Evolutionary conservation across 2,797 vertebrate genomes (phyloP), one percentile per base, ranked within the genome.

Genomic region (Nyctibius grandis): DNA sequence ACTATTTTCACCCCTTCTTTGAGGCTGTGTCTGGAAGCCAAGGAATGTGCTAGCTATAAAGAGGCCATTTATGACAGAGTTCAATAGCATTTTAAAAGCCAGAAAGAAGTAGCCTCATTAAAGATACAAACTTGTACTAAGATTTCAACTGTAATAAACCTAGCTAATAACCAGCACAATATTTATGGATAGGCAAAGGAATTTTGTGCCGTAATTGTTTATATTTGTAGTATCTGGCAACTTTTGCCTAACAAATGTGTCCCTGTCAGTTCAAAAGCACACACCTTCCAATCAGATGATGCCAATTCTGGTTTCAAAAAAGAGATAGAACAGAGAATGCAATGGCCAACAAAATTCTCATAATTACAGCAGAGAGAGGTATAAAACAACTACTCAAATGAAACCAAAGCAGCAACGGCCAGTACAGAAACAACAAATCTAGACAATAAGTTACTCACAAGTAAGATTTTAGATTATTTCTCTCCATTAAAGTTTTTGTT

Each of bases 1-100:
- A 94, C 47, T 95, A 61, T 91, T 95, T 91, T 94, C 85, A 95
- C 33, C 34, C 89, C 36, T 93, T 85, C 87, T 91, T 73, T 82
- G 68, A 95, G 92, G 67, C 97, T 91, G 75, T 56, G 79, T 83
- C 80, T 91, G 87, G 85, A 92, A 92, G 85, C 94, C 84, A 94
- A 96, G 78, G 95, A 97, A 96, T 95, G 93, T 85, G 59, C 69
- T 94, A 80, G 82, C 74, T 88, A 97, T 96, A 96, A 97, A 97
- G 89, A 95, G 69, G 65, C 81, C 48, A 91, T 97, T 97, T 97
- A 95, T 89, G 85, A 96, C 2, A 0, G 85, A 91, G 63, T 85
- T 95, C 95, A 96, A 94, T 60, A 92, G 94, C 79, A 69, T 84
- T 96, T 96, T 88, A 95, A 91, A 73, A 93, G 63, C 56, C 85